phyloP scores from a whole-genome alignment of 2,797 vertebrate species.

The Adrianichthys oophorus region DNA sequence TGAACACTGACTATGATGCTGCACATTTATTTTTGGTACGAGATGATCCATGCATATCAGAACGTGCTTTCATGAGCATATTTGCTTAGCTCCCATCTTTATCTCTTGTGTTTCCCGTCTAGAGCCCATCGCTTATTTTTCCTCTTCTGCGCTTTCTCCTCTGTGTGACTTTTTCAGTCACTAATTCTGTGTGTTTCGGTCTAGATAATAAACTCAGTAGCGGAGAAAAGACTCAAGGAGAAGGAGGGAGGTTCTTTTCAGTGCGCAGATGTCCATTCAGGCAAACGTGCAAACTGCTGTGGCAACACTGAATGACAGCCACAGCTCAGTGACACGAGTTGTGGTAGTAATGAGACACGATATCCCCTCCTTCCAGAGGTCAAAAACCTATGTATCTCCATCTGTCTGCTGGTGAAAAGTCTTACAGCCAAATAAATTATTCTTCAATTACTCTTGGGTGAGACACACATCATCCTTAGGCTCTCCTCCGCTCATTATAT shows the following conservation, averaged over 20 bases:
- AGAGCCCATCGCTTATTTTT: slow-evolving; percentile 61
- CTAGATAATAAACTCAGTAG: slow-evolving; percentile 73
- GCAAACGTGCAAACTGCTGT: slow-evolving; percentile 9
- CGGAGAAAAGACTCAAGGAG: slow-evolving; percentile 63
- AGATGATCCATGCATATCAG: slow-evolving; percentile 33
- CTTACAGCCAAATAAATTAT: slow-evolving; percentile 71
- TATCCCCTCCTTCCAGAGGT: slow-evolving; percentile 59
- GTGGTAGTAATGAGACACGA: slow-evolving; percentile 66
- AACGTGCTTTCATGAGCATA: slow-evolving; percentile 5
- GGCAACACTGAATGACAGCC: slow-evolving; percentile 36
- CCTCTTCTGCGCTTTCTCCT: slow-evolving; percentile 18
- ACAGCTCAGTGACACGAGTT: slow-evolving; percentile 46
- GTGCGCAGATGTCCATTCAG: slow-evolving; percentile 56
- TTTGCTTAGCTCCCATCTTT: slow-evolving; percentile 51
- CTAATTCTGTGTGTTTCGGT: slow-evolving; percentile 73
- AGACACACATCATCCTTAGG: slow-evolving; percentile 66
- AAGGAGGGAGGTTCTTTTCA: slow-evolving; percentile 53
- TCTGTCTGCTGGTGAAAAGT: slow-evolving; percentile 68
- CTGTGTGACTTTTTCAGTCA: slow-evolving; percentile 42
- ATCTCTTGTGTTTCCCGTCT: slow-evolving; percentile 61
- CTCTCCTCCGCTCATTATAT: slow-evolving; percentile 67
- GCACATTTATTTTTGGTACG: slow-evolving; percentile 55
- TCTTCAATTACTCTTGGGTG: slow-evolving; percentile 69
- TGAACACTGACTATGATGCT: slow-evolving; percentile 54
- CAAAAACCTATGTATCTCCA: slow-evolving; percentile 57